Conservation (phyloP, 2,113 vertebrate species). For the Columba livia region DNA sequence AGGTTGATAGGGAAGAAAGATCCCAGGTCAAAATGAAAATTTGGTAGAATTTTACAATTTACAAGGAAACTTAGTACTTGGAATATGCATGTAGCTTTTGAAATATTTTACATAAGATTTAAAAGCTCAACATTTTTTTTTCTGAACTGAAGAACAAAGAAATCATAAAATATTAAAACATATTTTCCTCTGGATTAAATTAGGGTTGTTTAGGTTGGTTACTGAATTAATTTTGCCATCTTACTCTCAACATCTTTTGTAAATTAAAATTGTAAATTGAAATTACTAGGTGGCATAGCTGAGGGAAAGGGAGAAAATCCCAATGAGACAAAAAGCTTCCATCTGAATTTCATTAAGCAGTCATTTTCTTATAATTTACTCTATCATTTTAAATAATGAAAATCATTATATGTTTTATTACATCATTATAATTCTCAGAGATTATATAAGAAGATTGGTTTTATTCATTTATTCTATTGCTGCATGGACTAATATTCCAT, state of each 20-base stretch:
- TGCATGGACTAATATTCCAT: background rate
- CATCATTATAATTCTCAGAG: background rate
- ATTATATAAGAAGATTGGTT: background rate
- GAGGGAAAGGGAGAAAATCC: conserved; percentile 5
- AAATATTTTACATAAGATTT: background rate
- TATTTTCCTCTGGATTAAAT: background rate
- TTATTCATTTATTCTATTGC: background rate
- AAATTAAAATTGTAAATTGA: background rate
- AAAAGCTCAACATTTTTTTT: background rate
- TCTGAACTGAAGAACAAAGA: background rate
- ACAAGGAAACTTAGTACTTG: background rate
- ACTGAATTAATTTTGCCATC: background rate
- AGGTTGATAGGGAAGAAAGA: background rate
- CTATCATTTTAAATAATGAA: background rate
- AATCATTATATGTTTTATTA: background rate
- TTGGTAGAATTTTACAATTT: background rate
- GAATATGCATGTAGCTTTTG: background rate
- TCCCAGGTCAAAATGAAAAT: background rate
- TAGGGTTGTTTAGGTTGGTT: background rate
- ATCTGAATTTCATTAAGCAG: conserved; percentile 29
- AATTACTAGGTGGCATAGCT: background rate
- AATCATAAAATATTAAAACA: background rate
- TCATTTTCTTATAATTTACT: conserved; percentile 7
- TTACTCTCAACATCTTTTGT: background rate
- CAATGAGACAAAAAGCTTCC: conserved; percentile 4